phyloP scores from a whole-genome alignment of 1,140 invertebrate species.

The Araneus ventricosus region DNA sequence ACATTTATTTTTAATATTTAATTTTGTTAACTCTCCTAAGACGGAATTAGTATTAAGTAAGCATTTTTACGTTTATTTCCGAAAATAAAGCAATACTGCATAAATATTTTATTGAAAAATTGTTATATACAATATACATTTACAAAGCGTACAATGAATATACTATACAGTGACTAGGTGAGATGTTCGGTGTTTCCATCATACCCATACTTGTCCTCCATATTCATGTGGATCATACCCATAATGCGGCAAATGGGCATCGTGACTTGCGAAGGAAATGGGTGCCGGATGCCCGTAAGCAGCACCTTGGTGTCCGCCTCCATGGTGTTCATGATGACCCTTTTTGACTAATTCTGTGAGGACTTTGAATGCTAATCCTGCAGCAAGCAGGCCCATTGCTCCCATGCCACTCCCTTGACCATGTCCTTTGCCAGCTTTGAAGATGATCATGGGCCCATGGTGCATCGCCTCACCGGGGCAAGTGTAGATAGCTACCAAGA shows the following conservation, averaged over 20 bases:
- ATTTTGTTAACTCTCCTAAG: too few relatives aligned
- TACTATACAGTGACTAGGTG: neutral
- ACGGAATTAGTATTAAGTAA: too few relatives aligned
- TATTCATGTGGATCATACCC: conserved; percentile 7
- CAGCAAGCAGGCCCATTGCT: neutral
- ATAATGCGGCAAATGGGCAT: neutral
- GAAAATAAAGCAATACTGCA: too few relatives aligned
- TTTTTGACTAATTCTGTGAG: neutral
- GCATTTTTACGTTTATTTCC: too few relatives aligned
- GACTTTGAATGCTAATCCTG: neutral
- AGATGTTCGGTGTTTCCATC: neutral
- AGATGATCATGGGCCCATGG: conserved; percentile 20
- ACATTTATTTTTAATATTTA: too few relatives aligned
- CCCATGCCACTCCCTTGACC: conserved; percentile 37
- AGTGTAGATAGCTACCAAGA: conserved; percentile 7
- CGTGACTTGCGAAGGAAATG: conserved; percentile 14
- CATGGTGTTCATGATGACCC: neutral
- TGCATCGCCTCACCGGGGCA: conserved; percentile 18
- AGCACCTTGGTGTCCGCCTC: neutral
- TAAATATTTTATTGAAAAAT: neutral
- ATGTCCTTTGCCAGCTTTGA: conserved; percentile 3
- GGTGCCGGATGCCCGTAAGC: neutral
- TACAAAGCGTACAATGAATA: conserved; percentile 4
- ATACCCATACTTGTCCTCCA: neutral
- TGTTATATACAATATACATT: conserved; percentile 30